Percentiles rank a stretch among this genome's conserved stretches.
phyloP scores from a whole-genome alignment of 2,113 vertebrate species.

The Passer montanus region DNA sequence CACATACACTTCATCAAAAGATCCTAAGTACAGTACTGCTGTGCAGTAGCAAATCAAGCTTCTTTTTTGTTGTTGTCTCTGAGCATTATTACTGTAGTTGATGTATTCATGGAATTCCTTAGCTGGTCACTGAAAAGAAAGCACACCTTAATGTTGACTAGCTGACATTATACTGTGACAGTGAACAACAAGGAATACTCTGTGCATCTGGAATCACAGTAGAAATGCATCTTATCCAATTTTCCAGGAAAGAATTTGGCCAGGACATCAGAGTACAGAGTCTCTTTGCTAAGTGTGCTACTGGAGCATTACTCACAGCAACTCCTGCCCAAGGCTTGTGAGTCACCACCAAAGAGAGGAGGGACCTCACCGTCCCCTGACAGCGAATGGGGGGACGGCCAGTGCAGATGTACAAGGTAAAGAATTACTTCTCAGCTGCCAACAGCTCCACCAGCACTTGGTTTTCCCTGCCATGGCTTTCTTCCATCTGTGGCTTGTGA shows the following conservation, averaged over 20 bases:
- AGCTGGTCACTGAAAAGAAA: not conserved
- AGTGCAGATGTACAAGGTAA: not conserved
- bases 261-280: not conserved
- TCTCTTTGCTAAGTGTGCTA: not conserved
- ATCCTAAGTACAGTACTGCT: not conserved
- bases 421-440: not conserved
- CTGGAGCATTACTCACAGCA: not conserved
- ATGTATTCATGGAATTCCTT: not conserved
- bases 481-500: not conserved
- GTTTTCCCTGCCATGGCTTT: not conserved
- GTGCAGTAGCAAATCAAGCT: not conserved
- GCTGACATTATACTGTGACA: not conserved
- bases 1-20: not conserved
- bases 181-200: not conserved
- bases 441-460: not conserved
- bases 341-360: not conserved
- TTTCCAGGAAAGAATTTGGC: conserved; percentile 20
- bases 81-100: not conserved
- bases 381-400: accelerated
- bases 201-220: not conserved
- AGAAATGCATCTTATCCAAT: not conserved
- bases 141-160: not conserved
- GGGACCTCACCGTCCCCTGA: not conserved
- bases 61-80: not conserved
- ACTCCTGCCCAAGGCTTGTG: not conserved